These are phyloP conservation scores for Eulemur rufifrons DNA, from an alignment of 2,113 vertebrate species.

Conservation along the genomic window DNA sequence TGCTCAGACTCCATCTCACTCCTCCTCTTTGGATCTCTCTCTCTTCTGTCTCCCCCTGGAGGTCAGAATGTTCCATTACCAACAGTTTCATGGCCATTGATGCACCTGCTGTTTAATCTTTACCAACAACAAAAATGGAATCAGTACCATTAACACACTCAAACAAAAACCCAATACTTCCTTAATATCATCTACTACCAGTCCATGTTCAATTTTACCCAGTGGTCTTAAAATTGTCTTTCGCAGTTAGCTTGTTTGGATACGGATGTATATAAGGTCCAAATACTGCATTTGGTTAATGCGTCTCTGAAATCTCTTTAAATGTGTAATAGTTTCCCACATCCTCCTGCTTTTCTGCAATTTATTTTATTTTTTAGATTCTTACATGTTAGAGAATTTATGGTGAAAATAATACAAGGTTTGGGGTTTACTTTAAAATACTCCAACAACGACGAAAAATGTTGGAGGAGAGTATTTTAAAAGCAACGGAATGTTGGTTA, in stretches of 20 bases:
- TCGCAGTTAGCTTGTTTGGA: not conserved
- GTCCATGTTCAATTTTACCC: not conserved
- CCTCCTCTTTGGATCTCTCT: not conserved
- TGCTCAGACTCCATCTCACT: not conserved
- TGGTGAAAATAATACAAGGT: not conserved
- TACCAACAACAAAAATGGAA: slow-evolving; percentile 11
- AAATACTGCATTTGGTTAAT: not conserved
- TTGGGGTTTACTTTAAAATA: not conserved
- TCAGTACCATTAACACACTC: not conserved
- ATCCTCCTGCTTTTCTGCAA: not conserved
- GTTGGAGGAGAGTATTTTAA: not conserved
- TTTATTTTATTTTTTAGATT: not conserved
- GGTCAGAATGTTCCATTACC: not conserved
- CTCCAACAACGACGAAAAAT: not conserved
- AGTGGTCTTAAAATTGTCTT: not conserved
- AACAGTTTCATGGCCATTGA: not conserved
- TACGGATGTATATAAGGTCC: not conserved
- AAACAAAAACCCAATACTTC: not conserved
- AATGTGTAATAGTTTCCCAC: not conserved
- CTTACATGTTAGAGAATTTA: not conserved
- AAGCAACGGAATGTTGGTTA: not conserved
- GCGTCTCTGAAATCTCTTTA: not conserved
- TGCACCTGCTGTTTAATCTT: not conserved
- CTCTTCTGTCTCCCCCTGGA: not conserved
- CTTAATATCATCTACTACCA: not conserved